Conservation (phyloP, 2,113 vertebrate genomes). For the Pteropus alecto region DNA sequence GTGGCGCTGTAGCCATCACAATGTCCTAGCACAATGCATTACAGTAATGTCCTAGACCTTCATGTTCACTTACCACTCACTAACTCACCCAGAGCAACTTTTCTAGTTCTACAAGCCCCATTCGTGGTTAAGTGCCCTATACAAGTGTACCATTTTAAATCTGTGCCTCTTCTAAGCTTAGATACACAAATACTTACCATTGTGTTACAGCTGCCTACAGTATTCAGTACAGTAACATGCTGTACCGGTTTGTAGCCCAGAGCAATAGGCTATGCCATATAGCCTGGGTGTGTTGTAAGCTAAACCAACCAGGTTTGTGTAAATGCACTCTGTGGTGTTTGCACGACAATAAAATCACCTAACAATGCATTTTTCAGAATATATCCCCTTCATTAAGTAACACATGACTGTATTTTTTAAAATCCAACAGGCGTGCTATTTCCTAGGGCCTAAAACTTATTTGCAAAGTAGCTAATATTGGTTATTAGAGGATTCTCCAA, state of each 20-base stretch:
- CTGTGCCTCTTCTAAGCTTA: neutral
- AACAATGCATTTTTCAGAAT: neutral
- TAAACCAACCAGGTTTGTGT: neutral
- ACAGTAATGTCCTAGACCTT: neutral
- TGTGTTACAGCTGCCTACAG: neutral
- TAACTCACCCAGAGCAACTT: neutral
- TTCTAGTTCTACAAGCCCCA: neutral
- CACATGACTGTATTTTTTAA: neutral
- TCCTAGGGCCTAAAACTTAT: neutral
- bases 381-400: neutral
- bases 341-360: neutral
- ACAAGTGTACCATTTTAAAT: neutral
- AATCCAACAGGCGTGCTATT: neutral
- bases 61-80: neutral
- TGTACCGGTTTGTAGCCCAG: neutral
- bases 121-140: neutral
- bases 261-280: neutral
- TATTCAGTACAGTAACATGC: neutral
- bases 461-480: neutral
- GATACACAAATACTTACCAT: neutral
- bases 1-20: neutral
- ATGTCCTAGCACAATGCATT: neutral
- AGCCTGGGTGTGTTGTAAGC: neutral
- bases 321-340: neutral
- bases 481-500: neutral